Evolutionary conservation across 2,113 vertebrate species (phyloP), one percentile per base, ranked within the genome.

Genomic region (Chamaea fasciata): DNA sequence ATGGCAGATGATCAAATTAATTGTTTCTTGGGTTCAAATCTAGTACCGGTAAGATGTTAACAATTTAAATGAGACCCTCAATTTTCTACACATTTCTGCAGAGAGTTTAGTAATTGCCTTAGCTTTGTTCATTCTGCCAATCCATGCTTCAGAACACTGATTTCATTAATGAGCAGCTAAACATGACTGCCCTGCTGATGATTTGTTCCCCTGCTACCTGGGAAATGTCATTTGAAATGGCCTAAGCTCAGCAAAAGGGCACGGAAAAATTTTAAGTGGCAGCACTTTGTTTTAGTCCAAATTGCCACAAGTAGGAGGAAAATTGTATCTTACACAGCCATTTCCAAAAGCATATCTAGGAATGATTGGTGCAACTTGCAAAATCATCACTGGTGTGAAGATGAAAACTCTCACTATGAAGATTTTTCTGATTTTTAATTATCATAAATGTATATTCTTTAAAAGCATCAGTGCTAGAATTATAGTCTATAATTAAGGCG

Each of bases 11-110:
- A 90, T 90, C 81, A 86, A 89, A 93, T 97, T 96, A 97, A 96
- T 97, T 96, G 89, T 96, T 97, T 95, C 95, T 94, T 86, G 41
- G n/a, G 93, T 85, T 94, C 71, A 92, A 79, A 92, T 92, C 85
- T 78, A 96, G 74, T 87, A 87, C 90, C 89, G 83, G 70, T 91
- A 90, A 96, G 73, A 95, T 87, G 80, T 82, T 97, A 96, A 96
- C 83, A 86, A 68, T 96, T 97, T 97, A 96, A 97, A 94, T 95
- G 89, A 97, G 94, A 96, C 82, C 77, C 59, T 90, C 83, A 85
- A 90, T 87, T 75, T 78, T 90, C 94, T 46, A 60, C n/a, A 31
- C 60, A 70, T 92, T 92, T 85, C 64, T 79, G 39, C 67, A 73
- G 73, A 91, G 93, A 76, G 16, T 7, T 75, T 24, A 50, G 46